These are phyloP conservation scores for Temnothorax nylanderi DNA, from an alignment of 1,140 invertebrate species.

Conservation along the genomic window DNA sequence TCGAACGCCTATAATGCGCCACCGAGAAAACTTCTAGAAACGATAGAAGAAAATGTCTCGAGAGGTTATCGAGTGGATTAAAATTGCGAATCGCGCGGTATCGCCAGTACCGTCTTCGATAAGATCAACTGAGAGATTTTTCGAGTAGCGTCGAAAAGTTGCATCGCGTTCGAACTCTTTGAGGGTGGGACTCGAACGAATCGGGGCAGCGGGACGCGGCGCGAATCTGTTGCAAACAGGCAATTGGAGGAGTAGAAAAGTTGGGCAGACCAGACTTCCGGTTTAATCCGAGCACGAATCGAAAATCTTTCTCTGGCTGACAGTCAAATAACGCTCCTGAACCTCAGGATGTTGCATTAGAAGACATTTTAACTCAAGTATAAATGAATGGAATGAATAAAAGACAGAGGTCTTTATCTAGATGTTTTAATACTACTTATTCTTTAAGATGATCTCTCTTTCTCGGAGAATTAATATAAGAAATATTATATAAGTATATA, in stretches of 20 bases:
- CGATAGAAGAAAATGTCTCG: conserved; percentile 9
- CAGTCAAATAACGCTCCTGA: conserved; percentile 67
- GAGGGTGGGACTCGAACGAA: conserved; percentile 14
- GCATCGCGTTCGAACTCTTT: conserved; percentile 41
- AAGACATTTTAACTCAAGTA: conserved; percentile 67
- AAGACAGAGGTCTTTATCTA: background rate
- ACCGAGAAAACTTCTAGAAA: background rate
- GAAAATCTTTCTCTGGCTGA: conserved; percentile 63
- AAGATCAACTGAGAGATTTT: conserved; percentile 33
- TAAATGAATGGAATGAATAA: background rate
- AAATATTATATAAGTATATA: background rate
- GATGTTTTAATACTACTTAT: background rate
- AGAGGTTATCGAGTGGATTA: conserved; percentile 18
- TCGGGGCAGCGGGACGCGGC: background rate
- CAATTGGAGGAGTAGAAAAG: conserved; percentile 75
- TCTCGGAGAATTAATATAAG: background rate
- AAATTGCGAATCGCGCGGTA: conserved; percentile 24
- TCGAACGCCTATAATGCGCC: background rate
- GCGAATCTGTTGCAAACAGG: conserved; percentile 52
- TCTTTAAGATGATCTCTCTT: background rate
- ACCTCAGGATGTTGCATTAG: conserved; percentile 65
- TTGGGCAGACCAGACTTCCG: conserved; percentile 73
- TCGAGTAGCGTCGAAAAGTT: conserved; percentile 37
- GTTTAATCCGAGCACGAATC: conserved; percentile 74
- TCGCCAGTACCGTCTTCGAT: background rate